Evolutionary conservation across 2,888 invertebrate species (phyloP).

Genomic region (Cremastinae sp.): DNA sequence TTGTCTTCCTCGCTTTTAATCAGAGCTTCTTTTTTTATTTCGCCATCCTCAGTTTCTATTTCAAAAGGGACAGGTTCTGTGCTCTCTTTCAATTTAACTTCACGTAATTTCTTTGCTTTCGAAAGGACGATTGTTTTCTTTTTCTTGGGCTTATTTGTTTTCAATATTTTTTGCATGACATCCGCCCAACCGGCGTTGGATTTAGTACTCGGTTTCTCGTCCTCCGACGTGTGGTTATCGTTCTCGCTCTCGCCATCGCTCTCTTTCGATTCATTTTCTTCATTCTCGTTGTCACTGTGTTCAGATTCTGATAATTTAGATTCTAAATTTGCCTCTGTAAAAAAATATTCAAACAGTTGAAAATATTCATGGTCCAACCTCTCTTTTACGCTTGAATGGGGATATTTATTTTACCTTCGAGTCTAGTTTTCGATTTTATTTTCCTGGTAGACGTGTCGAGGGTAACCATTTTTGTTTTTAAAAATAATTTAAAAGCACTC

Average conservation of each 20-base stretch:
- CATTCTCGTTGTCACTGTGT: constrained; percentile 5
- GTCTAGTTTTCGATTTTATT: background rate
- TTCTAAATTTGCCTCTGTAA: background rate
- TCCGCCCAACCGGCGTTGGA: constrained; percentile 90
- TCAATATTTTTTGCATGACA: constrained; percentile 89
- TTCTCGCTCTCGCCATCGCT: background rate
- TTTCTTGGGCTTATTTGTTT: constrained; percentile 87
- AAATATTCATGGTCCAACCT: background rate
- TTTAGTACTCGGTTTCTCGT: constrained; percentile 49
- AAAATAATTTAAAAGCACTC: background rate
- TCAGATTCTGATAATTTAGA: constrained; percentile 28
- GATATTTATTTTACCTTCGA: background rate
- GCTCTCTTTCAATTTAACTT: constrained; percentile 80
- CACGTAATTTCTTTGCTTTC: constrained; percentile 88
- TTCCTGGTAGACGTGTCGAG: constrained; percentile 17
- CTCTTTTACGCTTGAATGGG: background rate
- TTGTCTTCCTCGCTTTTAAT: constrained; percentile 75
- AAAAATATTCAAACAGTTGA: background rate
- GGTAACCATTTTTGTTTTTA: constrained; percentile 25
- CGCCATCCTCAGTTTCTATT: constrained; percentile 83
- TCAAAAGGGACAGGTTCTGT: constrained; percentile 83
- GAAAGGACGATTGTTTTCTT: constrained; percentile 89
- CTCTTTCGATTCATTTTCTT: background rate
- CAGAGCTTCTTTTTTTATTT: constrained; percentile 80
- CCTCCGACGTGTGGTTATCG: constrained; percentile 4